phyloP scores from a whole-genome alignment of 1,140 invertebrate genomes.

The Cherax quadricarinatus region DNA sequence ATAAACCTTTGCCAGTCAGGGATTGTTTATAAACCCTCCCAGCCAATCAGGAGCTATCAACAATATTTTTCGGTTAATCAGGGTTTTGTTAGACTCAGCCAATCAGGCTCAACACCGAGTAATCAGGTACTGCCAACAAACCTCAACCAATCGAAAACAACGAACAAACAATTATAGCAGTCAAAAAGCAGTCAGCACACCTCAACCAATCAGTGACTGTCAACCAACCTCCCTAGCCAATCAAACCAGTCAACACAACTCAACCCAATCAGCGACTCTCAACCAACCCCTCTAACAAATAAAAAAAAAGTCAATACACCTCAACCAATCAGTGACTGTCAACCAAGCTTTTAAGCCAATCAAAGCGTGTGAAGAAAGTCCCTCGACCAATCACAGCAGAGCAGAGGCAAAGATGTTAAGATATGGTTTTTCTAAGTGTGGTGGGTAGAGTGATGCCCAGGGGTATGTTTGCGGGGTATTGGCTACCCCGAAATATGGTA shows the following conservation, averaged over 20 bases:
- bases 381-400: background rate
- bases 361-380: background rate
- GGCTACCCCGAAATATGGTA: background rate
- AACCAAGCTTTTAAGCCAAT: background rate
- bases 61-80: background rate
- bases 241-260: too few species aligned
- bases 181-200: too few species aligned
- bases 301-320: too few species aligned
- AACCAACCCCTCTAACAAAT: too few species aligned
- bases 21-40: background rate
- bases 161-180: too few species aligned
- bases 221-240: background rate
- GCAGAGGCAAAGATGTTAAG: background rate
- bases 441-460: background rate
- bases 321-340: background rate
- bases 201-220: background rate
- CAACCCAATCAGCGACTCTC: too few species aligned
- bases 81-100: too few species aligned
- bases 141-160: too few species aligned
- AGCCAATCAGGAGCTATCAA: background rate
- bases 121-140: too few species aligned
- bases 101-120: too few species aligned
- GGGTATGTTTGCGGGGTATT: background rate
- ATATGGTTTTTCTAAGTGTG: background rate
- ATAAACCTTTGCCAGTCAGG: background rate